Conservation (phyloP, 2,113 vertebrate genomes). For the Clarias gariepinus region DNA sequence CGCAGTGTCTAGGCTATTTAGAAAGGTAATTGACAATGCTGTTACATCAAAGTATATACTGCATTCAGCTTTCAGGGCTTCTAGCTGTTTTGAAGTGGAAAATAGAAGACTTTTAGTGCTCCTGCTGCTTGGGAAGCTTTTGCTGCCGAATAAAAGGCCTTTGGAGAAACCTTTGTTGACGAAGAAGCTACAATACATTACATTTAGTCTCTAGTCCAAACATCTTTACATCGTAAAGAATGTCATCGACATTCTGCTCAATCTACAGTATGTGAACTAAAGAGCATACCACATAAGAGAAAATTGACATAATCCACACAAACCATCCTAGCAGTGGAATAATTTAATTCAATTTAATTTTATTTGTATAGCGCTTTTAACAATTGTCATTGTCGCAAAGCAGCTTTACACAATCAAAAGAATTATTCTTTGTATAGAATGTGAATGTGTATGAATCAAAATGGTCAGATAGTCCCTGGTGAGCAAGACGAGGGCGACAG, state of each 20-base stretch:
- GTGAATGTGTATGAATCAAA: too few relatives aligned
- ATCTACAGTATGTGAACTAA: not conserved
- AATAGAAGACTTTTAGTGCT: slow-evolving; percentile 5
- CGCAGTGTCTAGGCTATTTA: slow-evolving; percentile 22
- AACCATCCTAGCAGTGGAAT: not conserved
- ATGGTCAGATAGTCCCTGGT: too few relatives aligned
- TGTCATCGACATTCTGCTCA: not conserved
- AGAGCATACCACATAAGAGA: not conserved
- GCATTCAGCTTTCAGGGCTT: not conserved
- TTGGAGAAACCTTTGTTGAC: not conserved
- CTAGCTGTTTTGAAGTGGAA: not conserved
- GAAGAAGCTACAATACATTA: not conserved
- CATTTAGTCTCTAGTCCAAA: not conserved
- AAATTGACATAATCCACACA: not conserved
- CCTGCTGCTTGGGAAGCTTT: slow-evolving; percentile 2
- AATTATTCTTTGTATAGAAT: too few relatives aligned
- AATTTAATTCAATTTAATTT: too few relatives aligned
- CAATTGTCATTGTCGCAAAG: too few relatives aligned
- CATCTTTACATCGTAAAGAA: not conserved
- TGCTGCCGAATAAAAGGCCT: not conserved
- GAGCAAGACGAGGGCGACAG: too few relatives aligned
- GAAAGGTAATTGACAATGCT: slow-evolving; percentile 30
- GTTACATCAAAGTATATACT: slow-evolving; percentile 18
- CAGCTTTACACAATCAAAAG: too few relatives aligned
- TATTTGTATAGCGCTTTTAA: too few relatives aligned